Percentiles rank a stretch among this genome's conserved stretches.
Evolutionary conservation across 2,888 invertebrate genomes (phyloP).

Genomic region (Agrilus biguttatus): DNA sequence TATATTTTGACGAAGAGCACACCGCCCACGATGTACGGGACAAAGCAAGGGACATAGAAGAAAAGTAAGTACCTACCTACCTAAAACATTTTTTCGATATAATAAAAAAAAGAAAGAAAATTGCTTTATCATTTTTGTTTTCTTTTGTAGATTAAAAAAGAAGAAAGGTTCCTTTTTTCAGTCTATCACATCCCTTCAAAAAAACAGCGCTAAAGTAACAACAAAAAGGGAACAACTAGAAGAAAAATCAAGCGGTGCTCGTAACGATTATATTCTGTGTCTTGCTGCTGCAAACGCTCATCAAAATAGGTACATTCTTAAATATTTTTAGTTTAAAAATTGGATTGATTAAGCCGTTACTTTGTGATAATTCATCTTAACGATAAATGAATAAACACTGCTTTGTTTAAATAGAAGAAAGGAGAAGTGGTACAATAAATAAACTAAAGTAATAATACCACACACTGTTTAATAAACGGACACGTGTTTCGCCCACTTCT

Average conservation of each 20-base stretch:
- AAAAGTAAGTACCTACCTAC: slow-evolving; percentile 47
- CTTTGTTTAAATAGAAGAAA: too few relatives aligned
- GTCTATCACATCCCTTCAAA: slow-evolving; percentile 88
- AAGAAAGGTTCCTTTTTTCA: slow-evolving; percentile 95
- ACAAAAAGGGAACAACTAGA: slow-evolving; percentile 82
- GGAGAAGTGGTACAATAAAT: too few relatives aligned
- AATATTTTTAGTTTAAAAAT: too few relatives aligned
- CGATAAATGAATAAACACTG: too few relatives aligned
- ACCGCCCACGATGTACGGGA: slow-evolving; percentile 89
- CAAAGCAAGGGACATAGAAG: slow-evolving; percentile 90
- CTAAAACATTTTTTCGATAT: neutral
- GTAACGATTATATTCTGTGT: slow-evolving; percentile 87
- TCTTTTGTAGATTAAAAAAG: slow-evolving; percentile 63
- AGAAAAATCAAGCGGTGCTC: slow-evolving; percentile 84
- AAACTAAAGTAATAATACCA: too few relatives aligned
- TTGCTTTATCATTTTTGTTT: slow-evolving; percentile 5
- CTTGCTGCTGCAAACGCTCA: slow-evolving; percentile 90
- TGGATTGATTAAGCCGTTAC: too few relatives aligned
- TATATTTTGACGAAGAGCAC: slow-evolving; percentile 92
- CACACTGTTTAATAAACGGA: too few relatives aligned
- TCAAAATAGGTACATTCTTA: slow-evolving; percentile 34
- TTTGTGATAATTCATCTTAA: too few relatives aligned
- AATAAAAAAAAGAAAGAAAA: too few relatives aligned
- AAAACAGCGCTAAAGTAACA: slow-evolving; percentile 93
- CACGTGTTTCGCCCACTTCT: too few relatives aligned